Base-by-base conservation (phyloP, 2,888 invertebrate genomes). In the Sphinx pinastri region DNA sequence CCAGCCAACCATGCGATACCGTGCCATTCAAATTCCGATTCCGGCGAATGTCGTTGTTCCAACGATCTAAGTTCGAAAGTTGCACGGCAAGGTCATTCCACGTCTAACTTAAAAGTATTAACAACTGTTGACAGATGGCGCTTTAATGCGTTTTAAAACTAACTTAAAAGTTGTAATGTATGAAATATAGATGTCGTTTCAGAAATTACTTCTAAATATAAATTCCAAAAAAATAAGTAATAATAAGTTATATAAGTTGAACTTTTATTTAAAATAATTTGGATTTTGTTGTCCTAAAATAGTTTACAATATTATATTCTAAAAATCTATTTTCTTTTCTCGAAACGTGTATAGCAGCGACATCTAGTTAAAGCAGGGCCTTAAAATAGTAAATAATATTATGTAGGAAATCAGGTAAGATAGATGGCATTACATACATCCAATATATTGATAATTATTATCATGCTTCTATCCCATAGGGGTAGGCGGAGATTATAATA, bases 51-150 rank as follows among this genome's bases (percentile, higher is more conserved):
- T 87, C 84, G 86, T 85, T 88, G 84, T 88, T 86, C 81, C 84
- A 84, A 88, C 85, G 87, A 80, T 80, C 82, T 90, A 92, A 90
- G 90, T 90, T 90, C 84, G 88, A 91, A 90, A 91, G 88, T 90
- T 90, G 90, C 88, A 80, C 81, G 85, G 89, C 90, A 90, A 89
- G 89, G 87, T 87, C 86, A 83, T 79, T 75, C 81, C 71, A 77
- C 81, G 77, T 75, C 78, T 83, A 84, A 86, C 88, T 84, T 85
- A 79, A 72, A 74, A 79, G 74, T 82, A 78, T 72, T n/a, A 5
- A 58, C 25, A 38, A 7, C 0, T 52, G 16, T 0, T 55, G 25
- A 72, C 74, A 91, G 91, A 84, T 89, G 90, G 79, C 89, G 81
- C 76, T 84, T 31, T 45, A 59, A 4, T 8, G 13, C 68, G 57